Conservation (phyloP, 2,797 vertebrate genomes). For the Cryptoblepharus egeriae region DNA sequence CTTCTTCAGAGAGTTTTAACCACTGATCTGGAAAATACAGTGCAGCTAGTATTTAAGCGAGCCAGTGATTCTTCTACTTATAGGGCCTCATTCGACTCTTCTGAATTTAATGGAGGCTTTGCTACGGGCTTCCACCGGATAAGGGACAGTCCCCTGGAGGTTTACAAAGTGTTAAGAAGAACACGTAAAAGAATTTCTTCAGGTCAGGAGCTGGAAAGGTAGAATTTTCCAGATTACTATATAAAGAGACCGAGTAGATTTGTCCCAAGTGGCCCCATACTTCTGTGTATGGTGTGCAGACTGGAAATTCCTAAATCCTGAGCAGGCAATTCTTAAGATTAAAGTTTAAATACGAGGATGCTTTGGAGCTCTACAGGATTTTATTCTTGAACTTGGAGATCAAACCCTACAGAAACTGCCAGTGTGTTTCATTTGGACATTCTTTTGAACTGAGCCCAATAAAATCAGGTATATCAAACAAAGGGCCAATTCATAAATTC, state of each 20-base stretch:
- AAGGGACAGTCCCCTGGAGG: neutral
- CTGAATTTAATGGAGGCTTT: constrained; percentile 43
- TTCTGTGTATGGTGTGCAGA: constrained; percentile 34
- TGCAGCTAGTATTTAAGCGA: constrained; percentile 29
- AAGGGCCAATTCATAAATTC: neutral
- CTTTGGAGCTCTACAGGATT: constrained; percentile 14
- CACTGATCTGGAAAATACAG: constrained; percentile 23
- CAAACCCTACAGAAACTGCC: constrained; percentile 42
- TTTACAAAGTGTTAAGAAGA: constrained; percentile 26
- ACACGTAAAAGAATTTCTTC: neutral
- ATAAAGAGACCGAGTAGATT: neutral
- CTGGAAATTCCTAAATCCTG: constrained; percentile 45
- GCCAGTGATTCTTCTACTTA: neutral
- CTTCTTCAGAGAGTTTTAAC: constrained; percentile 25
- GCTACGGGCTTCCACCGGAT: constrained; percentile 1
- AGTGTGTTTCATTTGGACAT: constrained; percentile 16
- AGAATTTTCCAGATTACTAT: constrained; percentile 21
- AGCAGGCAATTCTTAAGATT: constrained; percentile 47
- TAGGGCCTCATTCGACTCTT: constrained; percentile 28
- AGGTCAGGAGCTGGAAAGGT: constrained; percentile 44
- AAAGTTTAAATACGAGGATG: constrained; percentile 36
- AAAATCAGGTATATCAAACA: neutral
- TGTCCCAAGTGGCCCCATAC: constrained; percentile 31
- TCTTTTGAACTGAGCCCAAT: neutral
- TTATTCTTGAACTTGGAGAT: constrained; percentile 41